Conservation (phyloP, 2,113 vertebrate genomes). For the Myocastor coypus region DNA sequence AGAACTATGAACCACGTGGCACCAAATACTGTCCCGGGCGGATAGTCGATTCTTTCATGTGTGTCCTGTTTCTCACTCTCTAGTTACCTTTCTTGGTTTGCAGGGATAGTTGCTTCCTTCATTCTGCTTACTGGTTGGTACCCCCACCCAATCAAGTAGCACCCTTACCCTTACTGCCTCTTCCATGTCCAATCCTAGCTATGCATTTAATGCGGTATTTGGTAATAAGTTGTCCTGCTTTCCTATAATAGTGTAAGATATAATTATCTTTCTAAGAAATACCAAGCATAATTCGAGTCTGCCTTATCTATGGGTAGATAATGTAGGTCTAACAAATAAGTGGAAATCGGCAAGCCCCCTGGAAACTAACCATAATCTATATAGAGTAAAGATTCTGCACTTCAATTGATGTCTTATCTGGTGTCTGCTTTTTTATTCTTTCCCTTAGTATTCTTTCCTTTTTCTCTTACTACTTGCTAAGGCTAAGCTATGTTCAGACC, state of each 20-base stretch:
- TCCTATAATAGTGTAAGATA: not conserved
- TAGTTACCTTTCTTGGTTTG: not conserved
- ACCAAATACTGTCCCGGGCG: not conserved
- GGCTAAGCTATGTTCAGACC: not conserved
- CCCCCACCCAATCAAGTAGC: not conserved
- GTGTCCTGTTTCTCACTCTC: not conserved
- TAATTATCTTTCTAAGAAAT: not conserved
- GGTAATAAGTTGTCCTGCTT: not conserved
- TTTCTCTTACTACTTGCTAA: slow-evolving; percentile 19
- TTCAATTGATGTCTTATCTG: not conserved
- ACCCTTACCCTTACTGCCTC: not conserved
- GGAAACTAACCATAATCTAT: not conserved
- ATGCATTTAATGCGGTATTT: not conserved
- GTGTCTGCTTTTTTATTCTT: not conserved
- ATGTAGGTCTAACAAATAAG: not conserved
- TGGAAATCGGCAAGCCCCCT: not conserved
- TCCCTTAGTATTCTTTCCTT: not conserved
- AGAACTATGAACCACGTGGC: not conserved
- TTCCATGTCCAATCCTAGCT: not conserved
- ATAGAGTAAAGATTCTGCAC: not conserved
- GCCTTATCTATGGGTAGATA: not conserved
- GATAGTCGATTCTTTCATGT: not conserved
- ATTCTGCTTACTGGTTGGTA: not conserved
- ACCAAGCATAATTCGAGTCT: not conserved
- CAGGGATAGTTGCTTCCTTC: not conserved